Evolutionary conservation across 1,140 invertebrate genomes (phyloP), one percentile per base, ranked within the genome.

Genomic region (Drosophila kanapiae): DNA sequence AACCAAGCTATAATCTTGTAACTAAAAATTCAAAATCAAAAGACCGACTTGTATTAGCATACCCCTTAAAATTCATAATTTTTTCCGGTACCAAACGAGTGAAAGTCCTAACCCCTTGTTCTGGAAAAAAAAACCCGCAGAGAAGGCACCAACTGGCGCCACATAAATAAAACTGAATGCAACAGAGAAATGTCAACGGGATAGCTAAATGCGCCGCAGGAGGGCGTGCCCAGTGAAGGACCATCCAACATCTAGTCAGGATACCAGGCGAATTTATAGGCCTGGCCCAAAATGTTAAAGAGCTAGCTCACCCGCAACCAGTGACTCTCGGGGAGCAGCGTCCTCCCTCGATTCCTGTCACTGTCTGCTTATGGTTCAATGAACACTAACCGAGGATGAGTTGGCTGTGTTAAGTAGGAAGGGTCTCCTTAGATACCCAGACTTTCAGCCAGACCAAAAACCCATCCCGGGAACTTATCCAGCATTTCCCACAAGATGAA

Each of bases 121-220:
- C 31, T 14, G 6, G 38, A 61, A 57, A 61, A 38, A 43, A 61
- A 57, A 61, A 38, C 38, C 42, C 27, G 38, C 47, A 78, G 47
- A 23, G 37, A 48, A 42, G n/a, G 29, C 10, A 72, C 37, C 78
- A 82, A 86, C 79, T 86, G 82, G 82, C 82, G 83, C 83, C 82
- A 87, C 82, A 86, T 86, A 87, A 86, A 86, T 86, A 86, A 86
- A 29, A 29, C 64, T 45, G 43, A 75, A 75, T 87, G 83, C 82
- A 86, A 74, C 75, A 38, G 49, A 72, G 16, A 82, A 82, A 87
- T 87, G 82, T 76, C 82, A 86, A 85, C 82, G 51, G 23, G 61
- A 72, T 68, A 67, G 68, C 76, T 87, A 82, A 87, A 82, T 86
- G 83, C 83, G 75, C 76, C 45, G 58, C 61, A 62, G 82, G 57